Conservation (phyloP, 2,113 vertebrate species). For the Pygoscelis antarcticus region DNA sequence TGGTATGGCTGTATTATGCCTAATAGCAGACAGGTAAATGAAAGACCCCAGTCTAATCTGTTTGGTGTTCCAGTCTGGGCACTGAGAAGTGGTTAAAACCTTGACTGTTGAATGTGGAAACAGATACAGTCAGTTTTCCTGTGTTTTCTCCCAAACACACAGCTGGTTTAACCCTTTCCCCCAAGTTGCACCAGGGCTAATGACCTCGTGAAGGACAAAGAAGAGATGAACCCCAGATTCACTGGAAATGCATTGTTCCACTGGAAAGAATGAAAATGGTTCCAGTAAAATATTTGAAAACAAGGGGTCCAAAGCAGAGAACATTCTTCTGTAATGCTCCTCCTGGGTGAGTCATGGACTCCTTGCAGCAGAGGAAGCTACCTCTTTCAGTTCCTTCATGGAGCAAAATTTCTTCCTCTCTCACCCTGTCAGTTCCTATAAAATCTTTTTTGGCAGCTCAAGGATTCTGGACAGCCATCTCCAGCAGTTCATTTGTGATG, state of each 20-base stretch:
- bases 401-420: not conserved
- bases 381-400: not conserved
- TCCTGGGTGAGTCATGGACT: not conserved
- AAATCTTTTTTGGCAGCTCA: not conserved
- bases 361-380: not conserved
- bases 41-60: not conserved
- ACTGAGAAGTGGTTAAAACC: not conserved
- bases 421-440: not conserved
- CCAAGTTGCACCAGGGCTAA: not conserved
- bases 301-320: not conserved
- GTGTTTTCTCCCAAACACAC: not conserved
- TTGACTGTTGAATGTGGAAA: not conserved
- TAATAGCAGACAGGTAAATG: not conserved
- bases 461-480: not conserved
- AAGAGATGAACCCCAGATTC: not conserved
- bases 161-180: not conserved
- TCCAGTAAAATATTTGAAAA: not conserved
- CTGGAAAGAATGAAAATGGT: not conserved
- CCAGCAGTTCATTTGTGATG: slow-evolving; percentile 25
- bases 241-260: not conserved
- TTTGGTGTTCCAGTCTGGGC: not conserved
- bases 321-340: not conserved
- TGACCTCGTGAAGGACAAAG: not conserved
- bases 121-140: not conserved
- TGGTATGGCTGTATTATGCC: not conserved